Percentiles rank a stretch among this genome's conserved stretches.
Evolutionary conservation across 2,888 invertebrate genomes (phyloP).

Genomic region (Netelia fuscicornis): DNA sequence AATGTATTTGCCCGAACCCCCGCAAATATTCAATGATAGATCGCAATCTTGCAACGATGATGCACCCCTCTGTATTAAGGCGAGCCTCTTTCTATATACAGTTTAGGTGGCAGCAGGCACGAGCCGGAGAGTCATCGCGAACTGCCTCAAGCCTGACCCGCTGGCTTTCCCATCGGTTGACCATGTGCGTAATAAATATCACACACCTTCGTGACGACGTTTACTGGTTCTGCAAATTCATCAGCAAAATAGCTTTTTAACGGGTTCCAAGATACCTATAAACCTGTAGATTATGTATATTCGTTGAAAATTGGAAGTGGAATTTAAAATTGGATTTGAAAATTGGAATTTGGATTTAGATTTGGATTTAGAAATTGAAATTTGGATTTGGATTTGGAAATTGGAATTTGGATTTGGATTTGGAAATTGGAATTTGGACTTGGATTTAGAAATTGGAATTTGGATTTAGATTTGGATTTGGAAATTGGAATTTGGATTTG

Average conservation of each 20-base stretch:
- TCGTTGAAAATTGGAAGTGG: no score
- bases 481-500: no score
- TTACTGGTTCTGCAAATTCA: no score
- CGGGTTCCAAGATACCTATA: neutral
- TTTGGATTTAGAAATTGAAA: no score
- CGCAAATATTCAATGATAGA: slow-evolving; percentile 84
- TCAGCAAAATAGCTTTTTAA: neutral
- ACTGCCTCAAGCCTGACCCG: neutral
- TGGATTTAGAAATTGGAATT: no score
- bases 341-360: no score
- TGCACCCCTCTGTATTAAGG: slow-evolving; percentile 55
- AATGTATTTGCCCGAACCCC: slow-evolving; percentile 82
- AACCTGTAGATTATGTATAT: no score
- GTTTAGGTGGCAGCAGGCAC: slow-evolving; percentile 13
- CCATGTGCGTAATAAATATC: neutral
- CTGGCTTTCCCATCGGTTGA: slow-evolving; percentile 17
- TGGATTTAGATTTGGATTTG: no score
- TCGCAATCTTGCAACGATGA: slow-evolving; percentile 79
- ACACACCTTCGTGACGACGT: slow-evolving; percentile 3
- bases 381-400: no score
- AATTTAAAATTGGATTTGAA: no score
- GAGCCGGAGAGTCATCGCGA: slow-evolving; percentile 28
- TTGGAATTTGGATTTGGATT: no score
- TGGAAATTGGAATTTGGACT: no score
- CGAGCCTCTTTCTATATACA: slow-evolving; percentile 35